phyloP scores from a whole-genome alignment of 2,113 vertebrate species.

The Poicephalus meyeri region DNA sequence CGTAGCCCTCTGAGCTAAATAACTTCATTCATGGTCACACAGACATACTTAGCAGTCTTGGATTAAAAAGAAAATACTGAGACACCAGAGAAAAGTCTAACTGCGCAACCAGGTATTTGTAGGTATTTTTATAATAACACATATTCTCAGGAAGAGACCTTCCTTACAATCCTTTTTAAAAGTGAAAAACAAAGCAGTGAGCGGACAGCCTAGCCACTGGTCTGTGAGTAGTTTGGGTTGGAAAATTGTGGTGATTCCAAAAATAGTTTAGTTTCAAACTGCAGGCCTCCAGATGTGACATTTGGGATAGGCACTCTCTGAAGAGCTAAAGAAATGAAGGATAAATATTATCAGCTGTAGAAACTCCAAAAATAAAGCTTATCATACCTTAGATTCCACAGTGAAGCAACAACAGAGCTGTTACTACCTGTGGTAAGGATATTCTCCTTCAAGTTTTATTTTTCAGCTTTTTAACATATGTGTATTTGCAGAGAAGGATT shows the following conservation, averaged over 20 bases:
- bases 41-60: slow-evolving; percentile 44
- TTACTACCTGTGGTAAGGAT: background rate
- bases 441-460: background rate
- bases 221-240: slow-evolving; percentile 59
- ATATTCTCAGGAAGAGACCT: slow-evolving; percentile 36
- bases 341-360: slow-evolving; percentile 54
- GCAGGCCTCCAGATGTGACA: slow-evolving; percentile 72
- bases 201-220: slow-evolving; percentile 53
- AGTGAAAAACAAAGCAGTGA: slow-evolving; percentile 64
- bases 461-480: background rate
- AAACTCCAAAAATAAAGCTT: slow-evolving; percentile 22
- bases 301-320: slow-evolving; percentile 51
- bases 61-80: slow-evolving; percentile 48
- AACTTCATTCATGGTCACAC: slow-evolving; percentile 46
- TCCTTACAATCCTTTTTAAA: slow-evolving; percentile 37
- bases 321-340: slow-evolving; percentile 56
- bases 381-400: background rate
- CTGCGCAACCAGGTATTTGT: slow-evolving; percentile 17
- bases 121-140: slow-evolving; percentile 52
- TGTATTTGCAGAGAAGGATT: background rate
- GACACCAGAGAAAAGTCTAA: slow-evolving; percentile 25
- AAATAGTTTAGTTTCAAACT: slow-evolving; percentile 72
- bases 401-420: background rate
- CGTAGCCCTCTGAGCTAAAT: slow-evolving; percentile 25
- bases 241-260: slow-evolving; percentile 74